phyloP scores from a whole-genome alignment of 35 echinoderm and acorn worm genomes.

The Ophiothrix spiculata region DNA sequence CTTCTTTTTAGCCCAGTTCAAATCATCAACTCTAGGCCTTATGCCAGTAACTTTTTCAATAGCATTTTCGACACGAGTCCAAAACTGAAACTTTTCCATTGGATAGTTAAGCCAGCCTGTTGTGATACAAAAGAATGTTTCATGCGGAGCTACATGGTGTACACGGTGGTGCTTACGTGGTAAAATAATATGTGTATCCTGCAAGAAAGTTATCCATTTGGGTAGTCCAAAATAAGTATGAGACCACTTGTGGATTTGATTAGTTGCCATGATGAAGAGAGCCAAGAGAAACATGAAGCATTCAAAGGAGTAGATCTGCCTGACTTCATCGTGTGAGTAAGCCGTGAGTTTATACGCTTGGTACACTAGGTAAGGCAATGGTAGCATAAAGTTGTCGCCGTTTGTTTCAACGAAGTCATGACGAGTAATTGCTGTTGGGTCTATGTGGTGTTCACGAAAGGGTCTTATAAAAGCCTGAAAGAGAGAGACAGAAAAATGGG shows the following conservation, averaged over 20 bases:
- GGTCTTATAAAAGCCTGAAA: slow-evolving; percentile 95
- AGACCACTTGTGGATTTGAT: slow-evolving; percentile 98
- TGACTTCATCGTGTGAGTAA: slow-evolving; percentile 39
- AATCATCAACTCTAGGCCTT: slow-evolving; percentile 82
- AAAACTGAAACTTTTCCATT: slow-evolving; percentile 75
- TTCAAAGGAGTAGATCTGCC: slow-evolving; percentile 49
- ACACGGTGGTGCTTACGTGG: slow-evolving; percentile 85
- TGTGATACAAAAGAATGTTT: slow-evolving; percentile 97
- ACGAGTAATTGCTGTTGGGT: slow-evolving; percentile 88
- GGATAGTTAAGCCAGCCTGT: slow-evolving; percentile 98
- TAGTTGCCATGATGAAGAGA: slow-evolving; percentile 91
- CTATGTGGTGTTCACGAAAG: slow-evolving; percentile 97
- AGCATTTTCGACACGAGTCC: slow-evolving; percentile 56
- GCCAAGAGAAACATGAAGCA: slow-evolving; percentile 78
- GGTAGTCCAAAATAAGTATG: slow-evolving; percentile 96
- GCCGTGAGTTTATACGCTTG: slow-evolving; percentile 60
- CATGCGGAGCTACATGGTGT: slow-evolving; percentile 94
- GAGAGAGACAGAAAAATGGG: too few relatives aligned
- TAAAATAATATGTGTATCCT: slow-evolving; percentile 76
- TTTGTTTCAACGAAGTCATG: slow-evolving; percentile 99
- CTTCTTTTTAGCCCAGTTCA: slow-evolving; percentile 86
- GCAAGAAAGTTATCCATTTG: slow-evolving; percentile 72
- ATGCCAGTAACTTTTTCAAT: slow-evolving; percentile 74
- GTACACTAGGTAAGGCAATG: slow-evolving; percentile 43
- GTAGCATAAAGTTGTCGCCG: slow-evolving; percentile 92